Evolutionary conservation across 2,797 vertebrate genomes (phyloP).

Genomic region (Petrocephalus schoutedeni): DNA sequence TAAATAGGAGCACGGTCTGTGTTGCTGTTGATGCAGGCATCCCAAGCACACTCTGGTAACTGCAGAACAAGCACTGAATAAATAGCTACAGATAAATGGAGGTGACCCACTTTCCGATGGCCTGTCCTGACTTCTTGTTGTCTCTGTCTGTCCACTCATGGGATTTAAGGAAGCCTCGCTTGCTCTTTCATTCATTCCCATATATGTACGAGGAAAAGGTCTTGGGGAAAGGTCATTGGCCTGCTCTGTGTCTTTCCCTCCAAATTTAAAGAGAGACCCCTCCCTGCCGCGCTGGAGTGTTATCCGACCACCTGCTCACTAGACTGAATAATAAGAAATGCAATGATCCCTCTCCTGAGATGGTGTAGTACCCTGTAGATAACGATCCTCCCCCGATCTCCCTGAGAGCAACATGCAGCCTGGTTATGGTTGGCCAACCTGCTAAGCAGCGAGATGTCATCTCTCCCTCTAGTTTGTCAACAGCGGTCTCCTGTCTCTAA

Average conservation of each 20-base stretch:
- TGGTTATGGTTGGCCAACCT: neutral
- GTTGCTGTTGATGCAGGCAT: neutral
- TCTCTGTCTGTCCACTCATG: neutral
- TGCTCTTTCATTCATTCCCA: neutral
- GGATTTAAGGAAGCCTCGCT: neutral
- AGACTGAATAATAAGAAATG: neutral
- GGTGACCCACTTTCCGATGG: slow-evolving; percentile 12
- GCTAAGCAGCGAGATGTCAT: neutral
- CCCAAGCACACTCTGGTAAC: neutral
- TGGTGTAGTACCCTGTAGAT: neutral
- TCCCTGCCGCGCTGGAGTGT: neutral
- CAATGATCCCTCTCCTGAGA: neutral
- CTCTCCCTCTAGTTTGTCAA: neutral
- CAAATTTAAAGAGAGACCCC: neutral
- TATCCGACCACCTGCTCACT: neutral
- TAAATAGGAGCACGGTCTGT: neutral
- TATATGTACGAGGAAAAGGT: neutral
- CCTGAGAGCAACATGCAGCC: neutral
- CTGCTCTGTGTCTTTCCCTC: neutral
- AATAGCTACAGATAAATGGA: slow-evolving; percentile 9
- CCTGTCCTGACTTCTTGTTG: neutral
- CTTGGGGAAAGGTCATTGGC: neutral
- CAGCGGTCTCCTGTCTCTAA: neutral
- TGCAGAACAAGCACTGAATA: slow-evolving; percentile 14
- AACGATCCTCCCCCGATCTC: neutral